phyloP scores from a whole-genome alignment of 2,888 invertebrate species.

The Cylloceria caligata region DNA sequence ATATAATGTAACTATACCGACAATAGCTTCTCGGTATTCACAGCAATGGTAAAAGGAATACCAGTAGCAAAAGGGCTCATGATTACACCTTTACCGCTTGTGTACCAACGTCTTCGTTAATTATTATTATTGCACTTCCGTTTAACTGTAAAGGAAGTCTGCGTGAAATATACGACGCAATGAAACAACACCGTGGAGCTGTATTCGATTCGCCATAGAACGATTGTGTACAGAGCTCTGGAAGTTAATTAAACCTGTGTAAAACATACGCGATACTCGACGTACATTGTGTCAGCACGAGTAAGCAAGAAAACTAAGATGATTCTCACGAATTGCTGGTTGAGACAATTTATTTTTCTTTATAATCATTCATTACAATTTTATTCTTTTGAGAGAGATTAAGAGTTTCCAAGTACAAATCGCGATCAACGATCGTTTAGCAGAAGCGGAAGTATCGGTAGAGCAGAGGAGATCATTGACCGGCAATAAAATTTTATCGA shows the following conservation, averaged over 20 bases:
- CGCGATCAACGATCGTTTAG: neutral
- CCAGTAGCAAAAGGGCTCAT: neutral
- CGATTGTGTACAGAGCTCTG: neutral
- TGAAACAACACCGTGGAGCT: slow-evolving; percentile 33
- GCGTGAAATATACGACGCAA: slow-evolving; percentile 54
- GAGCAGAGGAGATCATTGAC: slow-evolving; percentile 23
- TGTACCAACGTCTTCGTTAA: slow-evolving; percentile 45
- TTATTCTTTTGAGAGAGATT: neutral
- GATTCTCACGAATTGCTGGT: slow-evolving; percentile 20
- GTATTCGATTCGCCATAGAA: neutral
- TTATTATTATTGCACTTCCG: slow-evolving; percentile 68
- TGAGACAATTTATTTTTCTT: neutral
- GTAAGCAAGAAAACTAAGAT: neutral
- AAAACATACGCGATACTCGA: slow-evolving; percentile 21
- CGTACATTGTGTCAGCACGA: slow-evolving; percentile 1
- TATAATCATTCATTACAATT: neutral
- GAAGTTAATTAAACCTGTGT: slow-evolving; percentile 52
- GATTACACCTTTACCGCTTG: slow-evolving; percentile 51
- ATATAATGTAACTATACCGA: slow-evolving; percentile 1
- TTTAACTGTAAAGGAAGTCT: slow-evolving; percentile 44
- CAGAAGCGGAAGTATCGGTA: slow-evolving; percentile 5
- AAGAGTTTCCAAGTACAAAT: neutral
- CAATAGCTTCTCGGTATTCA: slow-evolving; percentile 14
- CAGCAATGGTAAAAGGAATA: slow-evolving; percentile 6
- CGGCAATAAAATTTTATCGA: slow-evolving; percentile 21